phyloP scores from a whole-genome alignment of 2,113 vertebrate species.

The Trematomus loennbergii region DNA sequence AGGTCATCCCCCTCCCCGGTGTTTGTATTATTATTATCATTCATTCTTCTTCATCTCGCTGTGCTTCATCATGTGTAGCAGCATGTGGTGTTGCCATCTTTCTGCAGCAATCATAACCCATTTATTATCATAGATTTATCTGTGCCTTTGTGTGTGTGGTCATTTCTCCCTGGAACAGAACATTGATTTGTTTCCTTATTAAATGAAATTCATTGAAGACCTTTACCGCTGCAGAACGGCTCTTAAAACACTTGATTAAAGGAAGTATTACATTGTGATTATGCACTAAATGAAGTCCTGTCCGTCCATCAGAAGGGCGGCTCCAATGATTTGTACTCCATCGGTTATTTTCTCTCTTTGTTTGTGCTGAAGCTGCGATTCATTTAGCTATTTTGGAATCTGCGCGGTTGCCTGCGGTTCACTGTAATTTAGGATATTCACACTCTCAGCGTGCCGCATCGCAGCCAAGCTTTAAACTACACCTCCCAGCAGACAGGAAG shows the following conservation, averaged over 20 bases:
- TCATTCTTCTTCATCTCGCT: conserved; percentile 41
- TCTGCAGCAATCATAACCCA: background rate
- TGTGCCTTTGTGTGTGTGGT: background rate
- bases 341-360: conserved; percentile 2
- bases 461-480: conserved; percentile 61
- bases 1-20: conserved; percentile 93
- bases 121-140: conserved; percentile 31
- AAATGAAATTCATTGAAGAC: conserved; percentile 21
- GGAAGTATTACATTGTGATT: conserved; percentile 15
- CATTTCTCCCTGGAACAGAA: conserved; percentile 8
- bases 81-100: conserved; percentile 43
- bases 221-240: conserved; percentile 23
- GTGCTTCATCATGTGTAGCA: conserved; percentile 48
- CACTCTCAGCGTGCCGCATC: conserved; percentile 64
- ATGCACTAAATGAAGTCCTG: conserved; percentile 21
- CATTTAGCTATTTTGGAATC: conserved; percentile 59
- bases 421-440: conserved; percentile 73
- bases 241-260: conserved; percentile 37
- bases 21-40: conserved; percentile 92
- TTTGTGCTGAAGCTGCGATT: conserved; percentile 54
- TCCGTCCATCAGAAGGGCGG: conserved; percentile 2
- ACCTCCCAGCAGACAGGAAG: conserved; percentile 59
- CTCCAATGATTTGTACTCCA: conserved; percentile 6
- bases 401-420: conserved; percentile 54
- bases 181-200: conserved; percentile 28